A percentile compares a stretch with the other conserved stretches of the same genome.
phyloP scores from a whole-genome alignment of 2,888 invertebrate species.

The Drosophila anomalata region DNA sequence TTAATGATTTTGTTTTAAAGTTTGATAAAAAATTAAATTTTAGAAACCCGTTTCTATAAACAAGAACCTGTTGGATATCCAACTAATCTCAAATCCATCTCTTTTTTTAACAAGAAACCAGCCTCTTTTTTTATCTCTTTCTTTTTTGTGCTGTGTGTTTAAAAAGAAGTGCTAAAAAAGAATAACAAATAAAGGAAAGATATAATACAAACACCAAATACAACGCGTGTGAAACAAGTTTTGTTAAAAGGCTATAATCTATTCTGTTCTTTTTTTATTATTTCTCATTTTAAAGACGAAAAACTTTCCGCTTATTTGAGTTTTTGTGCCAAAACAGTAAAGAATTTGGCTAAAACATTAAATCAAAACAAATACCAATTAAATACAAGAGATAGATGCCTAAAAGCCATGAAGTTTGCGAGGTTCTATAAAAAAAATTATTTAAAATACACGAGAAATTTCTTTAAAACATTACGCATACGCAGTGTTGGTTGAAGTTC shows the following conservation, averaged over 20 bases:
- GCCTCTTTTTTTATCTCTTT: constrained; percentile 19
- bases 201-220: neutral
- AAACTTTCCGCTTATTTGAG: constrained; percentile 10
- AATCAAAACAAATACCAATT: neutral
- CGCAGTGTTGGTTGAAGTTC: neutral
- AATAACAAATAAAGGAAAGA: constrained; percentile 8
- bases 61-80: constrained; percentile 10
- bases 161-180: constrained; percentile 7
- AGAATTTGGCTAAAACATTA: neutral
- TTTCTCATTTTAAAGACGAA: neutral
- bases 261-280: constrained; percentile 46
- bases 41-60: neutral
- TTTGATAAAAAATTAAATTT: neutral
- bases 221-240: constrained; percentile 59
- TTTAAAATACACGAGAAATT: neutral
- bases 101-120: neutral
- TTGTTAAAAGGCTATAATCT: constrained; percentile 47
- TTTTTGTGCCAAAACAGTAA: neutral
- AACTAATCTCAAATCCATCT: constrained; percentile 5
- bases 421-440: neutral
- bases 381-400: too few species aligned
- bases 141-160: constrained; percentile 17
- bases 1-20: too few species aligned
- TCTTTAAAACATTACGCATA: neutral
- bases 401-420: neutral